Evolutionary conservation across 2,797 vertebrate species (phyloP).

Genomic region (Lates japonicus): DNA sequence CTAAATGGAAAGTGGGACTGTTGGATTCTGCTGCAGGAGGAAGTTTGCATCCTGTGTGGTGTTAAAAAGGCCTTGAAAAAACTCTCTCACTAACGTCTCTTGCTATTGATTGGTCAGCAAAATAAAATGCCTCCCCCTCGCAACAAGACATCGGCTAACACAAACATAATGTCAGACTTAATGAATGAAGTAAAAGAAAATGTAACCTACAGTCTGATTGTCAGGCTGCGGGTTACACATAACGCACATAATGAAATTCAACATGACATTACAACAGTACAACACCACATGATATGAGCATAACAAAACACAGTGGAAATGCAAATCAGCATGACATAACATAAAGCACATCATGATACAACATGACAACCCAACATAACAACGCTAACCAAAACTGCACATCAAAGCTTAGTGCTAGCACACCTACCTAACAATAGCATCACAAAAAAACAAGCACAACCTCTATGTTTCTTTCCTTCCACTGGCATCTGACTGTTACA

Average conservation of each 20-base stretch:
- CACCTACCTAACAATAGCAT: background rate
- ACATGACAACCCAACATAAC: slow-evolving; percentile 17
- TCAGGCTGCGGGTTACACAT: background rate
- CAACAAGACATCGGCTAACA: background rate
- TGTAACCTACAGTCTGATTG: background rate
- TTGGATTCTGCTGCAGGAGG: too few relatives aligned
- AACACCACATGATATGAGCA: background rate
- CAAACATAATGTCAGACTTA: background rate
- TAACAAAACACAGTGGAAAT: background rate
- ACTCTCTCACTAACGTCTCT: too few relatives aligned
- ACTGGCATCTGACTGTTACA: background rate
- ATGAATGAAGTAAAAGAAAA: background rate
- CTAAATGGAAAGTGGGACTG: too few relatives aligned
- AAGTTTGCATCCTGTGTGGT: background rate
- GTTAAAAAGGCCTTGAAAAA: background rate
- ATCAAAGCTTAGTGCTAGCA: background rate
- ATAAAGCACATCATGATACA: slow-evolving; percentile 14
- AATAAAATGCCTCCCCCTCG: too few relatives aligned
- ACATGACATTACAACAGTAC: background rate
- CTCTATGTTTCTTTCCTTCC: background rate
- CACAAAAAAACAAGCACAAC: background rate
- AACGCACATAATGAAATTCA: background rate
- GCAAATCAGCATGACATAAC: slow-evolving; percentile 9
- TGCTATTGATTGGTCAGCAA: too few relatives aligned
- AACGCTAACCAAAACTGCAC: slow-evolving; percentile 4